A percentile compares a stretch with the other conserved stretches of the same genome.
phyloP scores from a whole-genome alignment of 2,888 invertebrate genomes.

The Folsomia candida region DNA sequence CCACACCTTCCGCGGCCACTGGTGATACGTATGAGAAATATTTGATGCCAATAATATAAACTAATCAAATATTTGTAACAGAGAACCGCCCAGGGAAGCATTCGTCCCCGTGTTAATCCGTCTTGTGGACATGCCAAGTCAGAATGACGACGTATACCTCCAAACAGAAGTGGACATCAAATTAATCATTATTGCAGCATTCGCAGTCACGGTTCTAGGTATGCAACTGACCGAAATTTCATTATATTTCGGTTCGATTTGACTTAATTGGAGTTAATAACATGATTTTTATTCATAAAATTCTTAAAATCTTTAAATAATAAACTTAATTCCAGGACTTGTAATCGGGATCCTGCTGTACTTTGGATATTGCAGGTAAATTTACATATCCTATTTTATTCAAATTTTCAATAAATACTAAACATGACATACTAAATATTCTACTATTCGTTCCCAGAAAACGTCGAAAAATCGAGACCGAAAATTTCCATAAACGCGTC shows the following conservation, averaged over 20 bases:
- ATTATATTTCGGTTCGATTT: constrained; percentile 42
- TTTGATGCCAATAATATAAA: too few relatives aligned
- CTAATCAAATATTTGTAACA: too few relatives aligned
- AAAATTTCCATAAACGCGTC: constrained; percentile 49
- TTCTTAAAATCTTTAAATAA: too few relatives aligned
- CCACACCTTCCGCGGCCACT: too few relatives aligned
- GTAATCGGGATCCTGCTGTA: constrained; percentile 44
- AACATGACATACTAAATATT: background rate
- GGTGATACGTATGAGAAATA: too few relatives aligned
- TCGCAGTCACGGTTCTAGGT: constrained; percentile 39
- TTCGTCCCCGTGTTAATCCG: constrained; percentile 48
- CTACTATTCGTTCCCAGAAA: constrained; percentile 29
- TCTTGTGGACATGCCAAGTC: constrained; percentile 36
- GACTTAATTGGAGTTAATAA: too few relatives aligned
- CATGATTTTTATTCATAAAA: too few relatives aligned
- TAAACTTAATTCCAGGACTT: too few relatives aligned
- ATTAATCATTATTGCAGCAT: constrained; percentile 43
- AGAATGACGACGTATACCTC: constrained; percentile 34
- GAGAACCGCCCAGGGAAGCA: constrained; percentile 63
- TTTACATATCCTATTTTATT: constrained; percentile 7
- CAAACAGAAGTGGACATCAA: constrained; percentile 46
- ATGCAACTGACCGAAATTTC: constrained; percentile 42
- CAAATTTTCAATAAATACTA: constrained; percentile 1
- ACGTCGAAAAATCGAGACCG: constrained; percentile 48
- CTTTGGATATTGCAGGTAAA: constrained; percentile 48